Percentiles rank a stretch among this genome's conserved stretches.
Conservation (phyloP, 2,113 vertebrate species). For the Meleagris gallopavo region DNA sequence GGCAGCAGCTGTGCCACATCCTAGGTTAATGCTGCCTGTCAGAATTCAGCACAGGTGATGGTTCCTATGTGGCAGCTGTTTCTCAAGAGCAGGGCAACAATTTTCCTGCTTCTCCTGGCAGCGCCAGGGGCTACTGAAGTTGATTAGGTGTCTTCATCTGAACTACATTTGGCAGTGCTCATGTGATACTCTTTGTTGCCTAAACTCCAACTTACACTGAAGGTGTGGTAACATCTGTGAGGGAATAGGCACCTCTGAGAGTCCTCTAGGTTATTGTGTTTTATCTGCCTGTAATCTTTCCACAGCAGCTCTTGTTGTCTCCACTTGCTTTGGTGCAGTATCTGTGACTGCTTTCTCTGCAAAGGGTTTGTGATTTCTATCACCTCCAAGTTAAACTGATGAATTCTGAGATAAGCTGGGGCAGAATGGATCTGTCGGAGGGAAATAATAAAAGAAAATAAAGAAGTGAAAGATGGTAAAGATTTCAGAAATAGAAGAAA, state of each 20-base stretch:
- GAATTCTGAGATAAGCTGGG: not conserved
- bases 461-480: not conserved
- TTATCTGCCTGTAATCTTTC: not conserved
- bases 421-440: not conserved
- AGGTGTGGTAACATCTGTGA: not conserved
- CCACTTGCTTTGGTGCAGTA: not conserved
- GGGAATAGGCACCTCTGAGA: not conserved
- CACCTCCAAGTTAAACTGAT: not conserved
- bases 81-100: rapidly evolving
- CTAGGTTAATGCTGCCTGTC: not conserved
- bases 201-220: not conserved
- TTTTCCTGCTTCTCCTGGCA: not conserved
- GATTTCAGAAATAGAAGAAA: not conserved
- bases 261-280: rapidly evolving
- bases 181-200: not conserved
- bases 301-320: not conserved
- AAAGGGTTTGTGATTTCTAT: not conserved
- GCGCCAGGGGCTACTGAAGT: not conserved
- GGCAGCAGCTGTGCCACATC: not conserved
- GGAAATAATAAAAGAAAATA: not conserved
- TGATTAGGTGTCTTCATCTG: not conserved
- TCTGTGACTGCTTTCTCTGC: not conserved
- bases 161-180: not conserved
- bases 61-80: not conserved
- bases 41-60: not conserved